These are phyloP conservation scores for Montipora efflorescens DNA, from an alignment of 64 coral and sea anemone species.

Conservation along the genomic window DNA sequence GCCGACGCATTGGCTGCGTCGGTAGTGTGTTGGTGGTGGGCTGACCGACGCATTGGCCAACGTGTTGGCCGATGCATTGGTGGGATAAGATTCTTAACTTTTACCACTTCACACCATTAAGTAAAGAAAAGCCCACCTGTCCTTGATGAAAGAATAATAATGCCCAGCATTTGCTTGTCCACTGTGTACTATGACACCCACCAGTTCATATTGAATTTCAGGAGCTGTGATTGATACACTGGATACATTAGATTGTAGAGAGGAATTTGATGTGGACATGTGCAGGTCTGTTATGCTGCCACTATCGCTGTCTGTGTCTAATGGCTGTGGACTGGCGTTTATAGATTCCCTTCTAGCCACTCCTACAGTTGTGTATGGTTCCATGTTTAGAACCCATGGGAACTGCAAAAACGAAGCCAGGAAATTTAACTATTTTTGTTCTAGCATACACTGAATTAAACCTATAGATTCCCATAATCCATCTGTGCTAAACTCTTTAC, in stretches of 20 bases:
- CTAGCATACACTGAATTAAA: too few species aligned
- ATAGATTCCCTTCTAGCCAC: slow-evolving; percentile 73
- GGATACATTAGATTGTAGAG: slow-evolving; percentile 67
- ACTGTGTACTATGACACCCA: slow-evolving; percentile 86
- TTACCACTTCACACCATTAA: neutral
- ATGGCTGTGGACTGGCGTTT: slow-evolving; percentile 7
- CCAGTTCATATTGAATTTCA: slow-evolving; percentile 88
- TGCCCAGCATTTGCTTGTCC: slow-evolving; percentile 94
- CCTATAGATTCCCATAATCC: too few species aligned
- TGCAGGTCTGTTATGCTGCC: slow-evolving; percentile 78
- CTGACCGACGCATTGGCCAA: too few species aligned
- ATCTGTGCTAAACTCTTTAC: too few species aligned
- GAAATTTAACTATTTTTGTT: too few species aligned
- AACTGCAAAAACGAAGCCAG: slow-evolving; percentile 51
- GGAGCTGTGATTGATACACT: slow-evolving; percentile 21
- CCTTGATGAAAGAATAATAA: slow-evolving; percentile 93
- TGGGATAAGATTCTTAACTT: too few species aligned
- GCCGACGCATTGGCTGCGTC: too few species aligned
- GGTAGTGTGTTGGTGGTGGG: too few species aligned
- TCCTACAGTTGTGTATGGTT: slow-evolving; percentile 88
- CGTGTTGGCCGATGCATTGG: too few species aligned
- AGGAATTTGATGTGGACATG: slow-evolving; percentile 64
- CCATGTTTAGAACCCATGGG: slow-evolving; percentile 93
- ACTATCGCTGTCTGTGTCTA: slow-evolving; percentile 73
- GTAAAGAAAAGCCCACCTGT: slow-evolving; percentile 62